These are phyloP conservation scores for Urocitellus parryii DNA, from an alignment of 2,113 vertebrate genomes.

Conservation along the genomic window DNA sequence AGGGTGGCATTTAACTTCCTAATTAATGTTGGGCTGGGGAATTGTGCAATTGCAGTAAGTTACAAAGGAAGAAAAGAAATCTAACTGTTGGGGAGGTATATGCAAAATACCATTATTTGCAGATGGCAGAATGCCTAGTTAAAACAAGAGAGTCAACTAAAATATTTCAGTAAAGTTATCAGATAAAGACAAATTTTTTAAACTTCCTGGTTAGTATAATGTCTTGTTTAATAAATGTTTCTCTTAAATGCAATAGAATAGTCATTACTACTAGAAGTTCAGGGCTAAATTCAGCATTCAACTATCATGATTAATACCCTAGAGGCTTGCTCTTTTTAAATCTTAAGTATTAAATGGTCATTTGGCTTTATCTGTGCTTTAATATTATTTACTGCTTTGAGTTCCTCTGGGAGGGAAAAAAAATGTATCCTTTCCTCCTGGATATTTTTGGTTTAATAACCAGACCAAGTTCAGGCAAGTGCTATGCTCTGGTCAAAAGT, in stretches of 20 bases:
- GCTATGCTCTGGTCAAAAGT: background rate
- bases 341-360: conserved; percentile 2
- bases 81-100: background rate
- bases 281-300: conserved; percentile 5
- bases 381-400: background rate
- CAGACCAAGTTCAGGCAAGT: background rate
- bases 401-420: background rate
- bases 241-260: conserved; percentile 40
- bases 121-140: conserved; percentile 50
- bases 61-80: conserved; percentile 29
- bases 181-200: conserved; percentile 33
- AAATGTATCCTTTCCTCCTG: background rate
- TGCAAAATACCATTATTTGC: conserved; percentile 5
- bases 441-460: conserved; percentile 2
- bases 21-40: conserved; percentile 8
- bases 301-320: background rate
- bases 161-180: conserved; percentile 50
- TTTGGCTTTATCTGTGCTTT: background rate
- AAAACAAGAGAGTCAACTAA: conserved; percentile 29
- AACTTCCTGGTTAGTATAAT: background rate
- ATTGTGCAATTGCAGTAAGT: background rate
- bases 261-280: background rate
- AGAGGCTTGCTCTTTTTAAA: conserved; percentile 23
- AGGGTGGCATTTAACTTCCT: background rate
- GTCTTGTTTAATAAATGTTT: conserved; percentile 55